phyloP scores from a whole-genome alignment of 2,797 vertebrate genomes.

The Megalops cyprinoides region DNA sequence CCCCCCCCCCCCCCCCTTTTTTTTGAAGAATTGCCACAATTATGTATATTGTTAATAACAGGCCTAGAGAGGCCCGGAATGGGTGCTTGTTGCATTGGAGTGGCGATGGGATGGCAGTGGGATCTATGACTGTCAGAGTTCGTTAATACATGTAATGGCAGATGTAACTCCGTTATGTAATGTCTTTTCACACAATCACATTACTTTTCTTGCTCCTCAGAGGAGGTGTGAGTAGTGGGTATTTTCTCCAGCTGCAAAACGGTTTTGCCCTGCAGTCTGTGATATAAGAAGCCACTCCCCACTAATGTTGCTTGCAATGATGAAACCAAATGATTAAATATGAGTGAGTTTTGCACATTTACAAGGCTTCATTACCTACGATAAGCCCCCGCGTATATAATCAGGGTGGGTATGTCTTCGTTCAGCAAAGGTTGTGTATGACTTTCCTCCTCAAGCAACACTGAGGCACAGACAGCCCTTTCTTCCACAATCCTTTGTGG shows the following conservation, averaged over 20 bases:
- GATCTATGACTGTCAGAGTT: constrained; percentile 34
- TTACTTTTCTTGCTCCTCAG: not conserved
- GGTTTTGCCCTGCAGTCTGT: not conserved
- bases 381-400: constrained; percentile 18
- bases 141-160: not conserved
- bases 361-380: not conserved
- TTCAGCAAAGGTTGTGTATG: not conserved
- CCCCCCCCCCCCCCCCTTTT: constrained; percentile 43
- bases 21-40: constrained; percentile 51
- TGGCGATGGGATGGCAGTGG: constrained; percentile 36
- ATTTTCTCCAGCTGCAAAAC: not conserved
- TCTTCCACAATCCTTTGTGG: constrained; percentile 8
- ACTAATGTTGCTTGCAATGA: not conserved
- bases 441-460: constrained; percentile 21
- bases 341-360: not conserved
- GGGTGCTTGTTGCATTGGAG: constrained; percentile 37
- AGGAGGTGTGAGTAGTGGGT: not conserved
- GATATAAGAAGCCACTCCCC: not conserved
- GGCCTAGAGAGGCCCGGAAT: constrained; percentile 37
- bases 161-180: not conserved
- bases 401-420: not conserved
- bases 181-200: not conserved
- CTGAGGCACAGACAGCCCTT: not conserved
- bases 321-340: not conserved
- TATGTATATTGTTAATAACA: constrained; percentile 50